Base-by-base conservation (phyloP, 2,888 invertebrate genomes). In the Rhingia campestris region DNA sequence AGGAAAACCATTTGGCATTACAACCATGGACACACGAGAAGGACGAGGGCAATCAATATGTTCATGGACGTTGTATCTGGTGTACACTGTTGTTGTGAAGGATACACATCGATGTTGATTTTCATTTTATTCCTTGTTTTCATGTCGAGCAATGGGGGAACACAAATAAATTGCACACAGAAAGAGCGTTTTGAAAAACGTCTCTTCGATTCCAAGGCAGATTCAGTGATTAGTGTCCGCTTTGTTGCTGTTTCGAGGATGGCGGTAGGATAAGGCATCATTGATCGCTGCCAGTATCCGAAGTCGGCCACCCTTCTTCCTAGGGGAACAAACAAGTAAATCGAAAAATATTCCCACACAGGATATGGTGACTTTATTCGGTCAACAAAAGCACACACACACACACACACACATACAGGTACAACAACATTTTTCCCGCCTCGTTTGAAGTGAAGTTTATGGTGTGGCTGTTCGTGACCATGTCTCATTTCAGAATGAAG, bases 1-100 rank as follows among this genome's bases (percentile, higher is more conserved):
- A 77, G 63, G 63, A 70, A 77, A 77, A 69, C 70, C 56, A 56
- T 54, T 61, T 69, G 67, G 54, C 41, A 69, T 63, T 63, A 76
- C 69, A 63, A 33, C 12, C 22, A 33, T 14, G 32, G 47, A 6
- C 30, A 33, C 22, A 12, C 4, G 49, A n/a, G 49, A 32, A 22
- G 43, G 37, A 30, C 35, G 35, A 67, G 58, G 22, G 49, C 64
- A 74, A 74, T 74, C 64, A 74, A 74, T 74, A 74, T 74, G 64
- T 74, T 67, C 75, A 59, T 58, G 63, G 39, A 3, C 12, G 10
- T 66, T 75, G 47, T 51, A 22, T 32, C 41, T 67, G 59, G 43
- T 67, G 67, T 32, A 43, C 67, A 67, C 67, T 69, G 67, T 59
- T 37, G 22, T 22, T 22, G 22, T 39, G 30, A 58, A 58, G 56